phyloP scores from a whole-genome alignment of 2,797 vertebrate genomes.

The Rallus crepitans region DNA sequence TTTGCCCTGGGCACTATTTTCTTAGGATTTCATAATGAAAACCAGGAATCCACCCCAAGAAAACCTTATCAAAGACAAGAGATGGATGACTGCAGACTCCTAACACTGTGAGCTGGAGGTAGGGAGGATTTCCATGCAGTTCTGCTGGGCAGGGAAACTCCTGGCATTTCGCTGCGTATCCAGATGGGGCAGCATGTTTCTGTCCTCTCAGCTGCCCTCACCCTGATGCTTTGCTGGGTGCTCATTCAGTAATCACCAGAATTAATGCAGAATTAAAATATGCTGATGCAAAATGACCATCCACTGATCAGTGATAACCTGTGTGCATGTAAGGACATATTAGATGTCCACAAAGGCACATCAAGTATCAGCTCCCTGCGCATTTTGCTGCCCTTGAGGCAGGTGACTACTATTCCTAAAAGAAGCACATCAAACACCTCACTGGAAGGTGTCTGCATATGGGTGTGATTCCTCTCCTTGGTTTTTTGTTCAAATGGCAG shows the following conservation, averaged over 20 bases:
- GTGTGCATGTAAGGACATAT: not conserved
- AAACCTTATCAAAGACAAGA: not conserved
- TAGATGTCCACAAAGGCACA: not conserved
- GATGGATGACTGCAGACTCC: not conserved
- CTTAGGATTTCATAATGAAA: not conserved
- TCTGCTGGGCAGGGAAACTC: not conserved
- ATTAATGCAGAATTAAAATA: not conserved
- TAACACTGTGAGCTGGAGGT: fast-evolving
- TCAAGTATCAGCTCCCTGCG: not conserved
- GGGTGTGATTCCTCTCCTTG: not conserved
- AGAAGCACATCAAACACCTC: not conserved
- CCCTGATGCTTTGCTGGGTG: not conserved
- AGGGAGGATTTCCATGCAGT: not conserved
- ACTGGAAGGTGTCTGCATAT: not conserved
- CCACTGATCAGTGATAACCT: not conserved
- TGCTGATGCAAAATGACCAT: not conserved
- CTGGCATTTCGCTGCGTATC: not conserved
- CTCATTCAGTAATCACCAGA: not conserved
- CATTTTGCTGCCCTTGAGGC: fast-evolving
- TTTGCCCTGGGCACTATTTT: not conserved
- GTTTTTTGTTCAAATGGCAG: not conserved
- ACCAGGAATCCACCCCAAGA: not conserved
- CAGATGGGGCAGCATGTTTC: fast-evolving
- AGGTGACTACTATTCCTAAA: not conserved
- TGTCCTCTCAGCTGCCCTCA: too few relatives aligned